These are phyloP conservation scores for Muricea muricata DNA, from an alignment of 92 coral and sea anemone genomes.

Conservation along the genomic window DNA sequence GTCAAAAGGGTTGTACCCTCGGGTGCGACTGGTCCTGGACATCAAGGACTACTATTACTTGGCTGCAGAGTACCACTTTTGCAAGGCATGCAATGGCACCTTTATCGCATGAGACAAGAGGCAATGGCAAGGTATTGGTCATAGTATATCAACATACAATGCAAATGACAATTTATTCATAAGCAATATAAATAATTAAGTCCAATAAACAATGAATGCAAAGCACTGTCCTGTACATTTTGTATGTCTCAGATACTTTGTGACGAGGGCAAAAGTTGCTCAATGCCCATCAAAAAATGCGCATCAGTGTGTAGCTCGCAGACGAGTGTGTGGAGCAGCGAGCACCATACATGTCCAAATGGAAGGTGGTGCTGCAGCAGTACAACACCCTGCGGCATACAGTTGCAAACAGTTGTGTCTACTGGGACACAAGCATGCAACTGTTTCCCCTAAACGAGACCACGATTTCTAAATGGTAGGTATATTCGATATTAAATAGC, in stretches of 20 bases:
- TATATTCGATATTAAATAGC: neutral
- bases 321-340: slow-evolving; percentile 10
- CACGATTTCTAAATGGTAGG: slow-evolving; percentile 30
- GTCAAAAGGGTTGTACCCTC: slow-evolving; percentile 58
- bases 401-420: slow-evolving; percentile 29
- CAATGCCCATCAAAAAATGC: slow-evolving; percentile 41
- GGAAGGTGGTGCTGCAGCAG: slow-evolving; percentile 50
- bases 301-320: slow-evolving; percentile 21
- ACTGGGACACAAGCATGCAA: slow-evolving; percentile 1
- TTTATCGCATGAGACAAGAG: slow-evolving; percentile 62
- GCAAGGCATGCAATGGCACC: slow-evolving; percentile 49
- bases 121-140: too few species aligned
- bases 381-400: slow-evolving; percentile 42
- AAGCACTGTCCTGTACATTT: too few species aligned
- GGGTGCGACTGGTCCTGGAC: slow-evolving; percentile 61
- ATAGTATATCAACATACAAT: too few species aligned
- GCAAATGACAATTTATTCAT: too few species aligned
- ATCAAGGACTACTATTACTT: slow-evolving; percentile 56
- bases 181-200: too few species aligned
- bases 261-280: slow-evolving; percentile 49
- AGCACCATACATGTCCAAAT: slow-evolving; percentile 47
- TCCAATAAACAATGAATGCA: too few species aligned
- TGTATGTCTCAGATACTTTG: slow-evolving; percentile 39
- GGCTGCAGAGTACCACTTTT: slow-evolving; percentile 61
- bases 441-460: slow-evolving; percentile 47